Base-by-base conservation (phyloP, 2,888 invertebrate species). In the Eutolmus rufibarbis region DNA sequence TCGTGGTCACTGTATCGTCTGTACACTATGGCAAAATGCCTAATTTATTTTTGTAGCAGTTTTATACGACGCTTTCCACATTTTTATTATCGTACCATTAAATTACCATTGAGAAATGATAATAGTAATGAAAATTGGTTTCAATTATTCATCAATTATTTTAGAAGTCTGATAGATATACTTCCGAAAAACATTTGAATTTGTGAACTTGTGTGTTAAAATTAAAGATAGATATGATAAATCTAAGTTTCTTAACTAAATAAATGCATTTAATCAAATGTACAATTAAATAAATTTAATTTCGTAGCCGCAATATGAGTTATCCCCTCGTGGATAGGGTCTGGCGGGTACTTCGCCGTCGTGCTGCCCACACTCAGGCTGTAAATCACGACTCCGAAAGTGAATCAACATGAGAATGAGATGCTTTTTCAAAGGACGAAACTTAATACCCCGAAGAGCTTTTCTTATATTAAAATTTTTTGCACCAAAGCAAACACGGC, bases 381-480 rank as follows among this genome's bases (percentile, higher is more conserved):
- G 66, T 66, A 66, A 66, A 66, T 66, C 66, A 66, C 28, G 66
- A 28, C 66, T 66, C 23, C 23, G 28, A 66, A 66, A 66, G 66
- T 66, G 66, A 66, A 66, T 66, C 66, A 66, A 66, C 66, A 66
- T 66, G 28, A 66, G 66, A 66, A 66, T 66, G 66, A 28, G 66
- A 28, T 66, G 66, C 66, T 66, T 19, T 66, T 66, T 66, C 66
- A 66, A 66, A 66, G 66, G 66, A 66, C 66, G 66, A 66, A 66
- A 66, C 66, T 66, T 66, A 66, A 66, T 66, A 76, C 37, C 76
- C 37, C 76, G 37, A 76, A 76, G 37, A 76, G 34, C 37, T 37
- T 76, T 37, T 76, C 76, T 37, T 34, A 76, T 76, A 76, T 76
- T 76, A 37, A 78, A 78, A 66, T 40, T 78, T 78, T 43, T 78